Evolutionary conservation across 2,888 invertebrate genomes (phyloP), one percentile per base, ranked within the genome.

Genomic region (Tachina lurida): DNA sequence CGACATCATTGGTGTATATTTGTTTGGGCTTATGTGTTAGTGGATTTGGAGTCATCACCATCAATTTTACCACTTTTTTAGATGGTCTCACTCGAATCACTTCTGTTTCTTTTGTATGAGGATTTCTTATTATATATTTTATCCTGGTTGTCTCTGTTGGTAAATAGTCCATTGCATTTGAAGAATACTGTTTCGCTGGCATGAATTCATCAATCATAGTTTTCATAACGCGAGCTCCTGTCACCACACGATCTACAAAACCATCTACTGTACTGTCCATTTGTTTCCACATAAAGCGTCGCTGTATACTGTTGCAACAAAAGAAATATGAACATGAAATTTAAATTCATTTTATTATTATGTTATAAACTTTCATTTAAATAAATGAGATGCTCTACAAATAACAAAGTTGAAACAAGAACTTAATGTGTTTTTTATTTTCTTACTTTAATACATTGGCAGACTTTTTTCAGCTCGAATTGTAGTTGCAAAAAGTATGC

Each of bases 251-350:
- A 4, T 89, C 89, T 87, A 92, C 88, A 88, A 91, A 89, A 8
- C 91, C 89, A 8, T 90, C 89, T 88, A 92, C 90, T 10, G 90
- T 89, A 41, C 91, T 90, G 65, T 92, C 92, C 90, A 92, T 90
- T 84, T 92, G 90, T 54, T 91, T 90, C 93, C 93, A 93, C 93
- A 93, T 92, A 63, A 93, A 92, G 41, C 93, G 92, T 0, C 93
- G 90, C 79, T 92, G 92, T 54, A 91, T 90, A 88, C 89, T 91
- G 74, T 67, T 71, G 83, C 84, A 76, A 67, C 1, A n/a, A 76
- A 19, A 75, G 12, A 31, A 31, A 7, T 67, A 4, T 31, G 7
- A 31, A 31, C 5, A 31, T 31, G 7, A 0, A 56, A 67, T 5
- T 31, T 0, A 56, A 43, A 54, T 54, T 39, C 19, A 54, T n/a